phyloP scores from a whole-genome alignment of 2,888 invertebrate species.

The Myopa testacea region DNA sequence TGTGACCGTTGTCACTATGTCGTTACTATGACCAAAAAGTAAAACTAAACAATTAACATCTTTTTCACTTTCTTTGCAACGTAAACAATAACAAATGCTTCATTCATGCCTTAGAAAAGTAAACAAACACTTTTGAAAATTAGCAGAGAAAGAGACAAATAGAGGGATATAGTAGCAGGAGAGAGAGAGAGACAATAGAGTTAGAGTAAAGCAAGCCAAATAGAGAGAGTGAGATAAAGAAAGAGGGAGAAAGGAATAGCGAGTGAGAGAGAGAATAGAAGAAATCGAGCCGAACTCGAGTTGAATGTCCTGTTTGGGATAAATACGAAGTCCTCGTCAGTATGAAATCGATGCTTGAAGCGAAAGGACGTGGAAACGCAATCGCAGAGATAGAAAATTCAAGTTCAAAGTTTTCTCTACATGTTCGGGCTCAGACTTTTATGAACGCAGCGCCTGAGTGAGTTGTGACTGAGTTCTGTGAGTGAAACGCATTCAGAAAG shows the following conservation, averaged over 20 bases:
- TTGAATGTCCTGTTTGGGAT: constrained; percentile 1
- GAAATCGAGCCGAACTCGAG: constrained; percentile 6
- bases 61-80: background rate
- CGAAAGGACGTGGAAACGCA: background rate
- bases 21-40: background rate
- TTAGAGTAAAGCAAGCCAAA: background rate
- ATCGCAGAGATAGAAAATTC: background rate
- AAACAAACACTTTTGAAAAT: constrained; percentile 10
- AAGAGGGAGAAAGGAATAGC: background rate
- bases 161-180: background rate
- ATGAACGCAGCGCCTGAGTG: too few relatives aligned
- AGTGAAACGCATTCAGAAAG: too few relatives aligned
- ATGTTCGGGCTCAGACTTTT: too few relatives aligned
- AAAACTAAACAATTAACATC: background rate
- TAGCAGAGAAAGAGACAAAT: background rate
- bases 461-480: background rate
- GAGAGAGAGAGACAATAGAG: background rate
- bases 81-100: constrained; percentile 21
- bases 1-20: background rate
- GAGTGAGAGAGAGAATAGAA: background rate
- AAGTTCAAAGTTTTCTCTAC: too few relatives aligned
- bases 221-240: background rate
- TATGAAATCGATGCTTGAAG: background rate
- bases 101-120: constrained; percentile 9
- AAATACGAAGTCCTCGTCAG: constrained; percentile 4